Percentiles rank a stretch among this genome's conserved stretches.
phyloP scores from a whole-genome alignment of 1,140 invertebrate genomes.

The Drosophila teissieri region DNA sequence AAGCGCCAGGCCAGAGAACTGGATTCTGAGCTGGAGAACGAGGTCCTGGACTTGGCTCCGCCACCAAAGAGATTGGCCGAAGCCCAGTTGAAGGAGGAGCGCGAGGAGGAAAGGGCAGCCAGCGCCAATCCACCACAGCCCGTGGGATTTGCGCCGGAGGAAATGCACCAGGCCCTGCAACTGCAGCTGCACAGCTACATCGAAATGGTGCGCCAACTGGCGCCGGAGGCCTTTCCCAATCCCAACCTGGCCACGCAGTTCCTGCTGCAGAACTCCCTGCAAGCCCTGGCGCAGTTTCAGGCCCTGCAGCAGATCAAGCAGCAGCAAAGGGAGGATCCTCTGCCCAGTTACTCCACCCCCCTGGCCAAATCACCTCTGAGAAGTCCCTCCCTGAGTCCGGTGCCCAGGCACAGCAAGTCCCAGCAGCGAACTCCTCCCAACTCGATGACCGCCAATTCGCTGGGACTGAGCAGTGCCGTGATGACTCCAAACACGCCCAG shows the following conservation, averaged over 20 bases:
- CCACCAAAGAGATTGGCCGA: conserved; percentile 57
- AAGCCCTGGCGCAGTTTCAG: conserved; percentile 92
- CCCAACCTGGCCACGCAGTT: conserved; percentile 76
- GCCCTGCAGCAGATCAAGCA: conserved; percentile 91
- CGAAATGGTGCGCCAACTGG: conserved; percentile 79
- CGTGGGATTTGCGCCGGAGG: conserved; percentile 61
- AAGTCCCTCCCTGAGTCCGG: conserved; percentile 86
- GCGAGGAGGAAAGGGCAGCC: conserved; percentile 5
- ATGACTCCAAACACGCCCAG: conserved; percentile 87
- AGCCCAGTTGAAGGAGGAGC: conserved; percentile 10
- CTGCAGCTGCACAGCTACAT: conserved; percentile 80
- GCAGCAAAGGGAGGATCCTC: conserved; percentile 84
- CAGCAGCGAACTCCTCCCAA: conserved; percentile 85
- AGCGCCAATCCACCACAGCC: conserved; percentile 16
- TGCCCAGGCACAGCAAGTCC: conserved; percentile 68
- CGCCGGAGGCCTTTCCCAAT: conserved; percentile 70
- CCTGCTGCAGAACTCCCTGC: conserved; percentile 84
- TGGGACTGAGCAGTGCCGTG: conserved; percentile 81
- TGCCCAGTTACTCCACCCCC: conserved; percentile 80
- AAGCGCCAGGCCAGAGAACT: conserved; percentile 64
- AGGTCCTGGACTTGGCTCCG: conserved; percentile 71
- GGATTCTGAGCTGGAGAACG: conserved; percentile 53
- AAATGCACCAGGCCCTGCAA: conserved; percentile 83
- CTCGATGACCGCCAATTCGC: conserved; percentile 45
- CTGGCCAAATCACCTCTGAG: conserved; percentile 85